These are phyloP conservation scores for Melipona beecheii DNA, from an alignment of 2,888 invertebrate genomes.

Conservation along the genomic window DNA sequence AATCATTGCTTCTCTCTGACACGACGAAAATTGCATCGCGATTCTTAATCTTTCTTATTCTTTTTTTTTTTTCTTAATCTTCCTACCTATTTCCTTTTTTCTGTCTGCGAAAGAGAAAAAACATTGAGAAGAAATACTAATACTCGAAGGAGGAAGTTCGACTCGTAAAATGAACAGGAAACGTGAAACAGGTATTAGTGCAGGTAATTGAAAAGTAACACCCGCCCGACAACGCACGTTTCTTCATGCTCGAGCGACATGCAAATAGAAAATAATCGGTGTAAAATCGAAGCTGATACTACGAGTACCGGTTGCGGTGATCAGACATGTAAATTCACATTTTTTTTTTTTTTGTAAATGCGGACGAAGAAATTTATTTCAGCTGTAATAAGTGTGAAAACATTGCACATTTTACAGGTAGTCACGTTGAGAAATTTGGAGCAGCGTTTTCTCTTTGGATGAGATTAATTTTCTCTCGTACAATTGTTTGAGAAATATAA, in stretches of 20 bases:
- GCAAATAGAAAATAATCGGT: conserved; percentile 1
- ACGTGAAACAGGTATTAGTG: conserved; percentile 28
- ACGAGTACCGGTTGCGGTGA: not conserved
- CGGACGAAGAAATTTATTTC: too few species aligned
- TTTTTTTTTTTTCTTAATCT: not conserved
- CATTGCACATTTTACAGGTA: too few species aligned
- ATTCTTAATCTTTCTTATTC: not conserved
- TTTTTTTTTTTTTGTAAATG: too few species aligned
- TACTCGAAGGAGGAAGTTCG: not conserved
- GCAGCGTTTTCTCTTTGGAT: too few species aligned
- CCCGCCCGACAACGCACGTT: conserved; percentile 5
- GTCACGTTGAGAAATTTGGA: too few species aligned
- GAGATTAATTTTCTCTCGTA: too few species aligned
- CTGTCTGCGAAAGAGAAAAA: conserved; percentile 23
- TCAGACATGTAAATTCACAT: too few species aligned
- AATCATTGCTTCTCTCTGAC: conserved; percentile 6
- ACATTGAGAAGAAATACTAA: not conserved
- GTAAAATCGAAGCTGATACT: not conserved
- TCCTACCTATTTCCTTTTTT: not conserved
- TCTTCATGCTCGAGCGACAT: conserved; percentile 1
- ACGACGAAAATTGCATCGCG: conserved; percentile 14
- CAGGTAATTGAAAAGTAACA: conserved; percentile 62
- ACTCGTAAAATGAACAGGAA: conserved; percentile 15
- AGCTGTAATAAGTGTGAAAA: too few species aligned
- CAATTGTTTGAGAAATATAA: too few species aligned